Evolutionary conservation across 1,140 invertebrate genomes (phyloP).

Genomic region (Pseudomyrmex concolor): DNA sequence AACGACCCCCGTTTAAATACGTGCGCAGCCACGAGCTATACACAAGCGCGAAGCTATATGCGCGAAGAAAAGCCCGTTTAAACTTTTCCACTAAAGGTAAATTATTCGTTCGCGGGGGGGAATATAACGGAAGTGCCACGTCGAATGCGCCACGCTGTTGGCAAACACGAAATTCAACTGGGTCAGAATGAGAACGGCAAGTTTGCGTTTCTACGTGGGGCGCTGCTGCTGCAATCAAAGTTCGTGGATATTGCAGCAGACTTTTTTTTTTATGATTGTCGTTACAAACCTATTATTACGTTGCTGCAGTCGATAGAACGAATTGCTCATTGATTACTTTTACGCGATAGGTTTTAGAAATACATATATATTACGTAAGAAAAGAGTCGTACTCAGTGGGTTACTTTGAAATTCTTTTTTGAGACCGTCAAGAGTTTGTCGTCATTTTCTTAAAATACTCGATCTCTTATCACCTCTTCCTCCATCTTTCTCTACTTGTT

Average conservation of each 20-base stretch:
- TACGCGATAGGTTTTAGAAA: not conserved
- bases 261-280: slow-evolving; percentile 20
- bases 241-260: not conserved
- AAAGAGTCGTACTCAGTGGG: slow-evolving; percentile 1
- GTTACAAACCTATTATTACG: slow-evolving; percentile 29
- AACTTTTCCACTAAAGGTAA: slow-evolving; percentile 49
- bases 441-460: slow-evolving; percentile 14
- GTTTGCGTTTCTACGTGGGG: slow-evolving; percentile 25
- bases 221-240: slow-evolving; percentile 22
- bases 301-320: not conserved
- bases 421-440: slow-evolving; percentile 19
- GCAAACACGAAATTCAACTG: slow-evolving; percentile 60
- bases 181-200: slow-evolving; percentile 62
- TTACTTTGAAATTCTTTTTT: slow-evolving; percentile 21
- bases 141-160: slow-evolving; percentile 25
- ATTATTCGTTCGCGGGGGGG: slow-evolving; percentile 23
- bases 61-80: slow-evolving; percentile 21
- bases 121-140: slow-evolving; percentile 17
- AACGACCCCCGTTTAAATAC: slow-evolving; percentile 52
- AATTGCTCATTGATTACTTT: slow-evolving; percentile 6
- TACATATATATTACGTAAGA: slow-evolving; percentile 40
- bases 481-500: not conserved
- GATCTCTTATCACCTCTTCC: not conserved
- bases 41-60: not conserved
- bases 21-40: slow-evolving; percentile 1